Evolutionary conservation across 2,797 vertebrate genomes (phyloP), one percentile per base, ranked within the genome.

Genomic region (Macroramphosus scolopax): DNA sequence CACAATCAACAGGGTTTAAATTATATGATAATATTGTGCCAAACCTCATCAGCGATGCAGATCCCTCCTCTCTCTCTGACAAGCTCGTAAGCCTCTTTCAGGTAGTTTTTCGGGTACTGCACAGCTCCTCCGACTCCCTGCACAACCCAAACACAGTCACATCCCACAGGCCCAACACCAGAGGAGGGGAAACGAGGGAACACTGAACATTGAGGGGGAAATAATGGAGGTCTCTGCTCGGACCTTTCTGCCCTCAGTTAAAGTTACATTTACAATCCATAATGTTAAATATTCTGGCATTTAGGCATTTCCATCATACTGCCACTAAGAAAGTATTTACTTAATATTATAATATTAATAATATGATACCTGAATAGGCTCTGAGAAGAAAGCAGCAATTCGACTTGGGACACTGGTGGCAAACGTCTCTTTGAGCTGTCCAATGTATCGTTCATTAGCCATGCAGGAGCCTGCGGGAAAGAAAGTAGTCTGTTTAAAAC

Each of bases 41-140:
- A 70, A 46, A 98, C 96, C 90, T 99, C 96, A 73, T 99, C 94
- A 0, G 92, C 82, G 35, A 98, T 90, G 84, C 93, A 98, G 43
- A 98, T 2, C 0, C 96, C 94, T 45, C 94, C 94, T 72, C 78
- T 90, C 51, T 93, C 91, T 59, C 91, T 85, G 6, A 96, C 88
- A 32, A 96, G 83, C 54, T 75, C 57, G 65, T 89, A 96, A 26
- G 90, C 91, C 59, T 95, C 91, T 60, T 93, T 94, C 17, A 98
- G 85, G 82, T 89, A 98, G 64, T 84, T 88, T 70, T 89, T 95
- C 0, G 94, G 94, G 56, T 95, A 98, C 65, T 99, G 97, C 50
- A 98, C 88, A 9, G 83, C 68, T 72, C 95, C 95, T 29, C 93
- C 93, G 2, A 96, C 84, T 20, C 95, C 96, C 95, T 92, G 63